Evolutionary conservation across 2,113 vertebrate species (phyloP).

Genomic region (Psettodes erumei): DNA sequence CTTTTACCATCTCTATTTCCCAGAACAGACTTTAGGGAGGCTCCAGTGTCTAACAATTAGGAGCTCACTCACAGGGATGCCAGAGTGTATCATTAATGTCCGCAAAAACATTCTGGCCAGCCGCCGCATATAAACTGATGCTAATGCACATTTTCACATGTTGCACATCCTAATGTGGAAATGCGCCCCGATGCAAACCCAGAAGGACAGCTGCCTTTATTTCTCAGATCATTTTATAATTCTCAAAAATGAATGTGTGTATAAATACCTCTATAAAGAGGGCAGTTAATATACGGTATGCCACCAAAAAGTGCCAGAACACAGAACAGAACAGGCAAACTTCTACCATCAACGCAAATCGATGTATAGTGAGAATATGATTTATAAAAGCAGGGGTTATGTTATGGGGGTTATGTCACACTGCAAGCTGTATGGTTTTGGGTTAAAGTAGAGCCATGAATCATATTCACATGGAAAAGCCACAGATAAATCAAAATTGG

Average conservation of each 20-base stretch:
- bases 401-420: slow-evolving; percentile 51
- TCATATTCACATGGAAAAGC: slow-evolving; percentile 70
- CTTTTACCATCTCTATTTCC: slow-evolving; percentile 70
- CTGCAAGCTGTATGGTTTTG: slow-evolving; percentile 54
- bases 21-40: slow-evolving; percentile 61
- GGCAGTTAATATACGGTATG: neutral
- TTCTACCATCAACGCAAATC: slow-evolving; percentile 59
- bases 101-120: slow-evolving; percentile 45
- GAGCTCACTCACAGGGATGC: slow-evolving; percentile 43
- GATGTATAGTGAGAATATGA: slow-evolving; percentile 65
- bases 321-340: slow-evolving; percentile 34
- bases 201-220: neutral
- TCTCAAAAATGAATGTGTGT: neutral
- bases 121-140: neutral
- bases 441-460: slow-evolving; percentile 68
- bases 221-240: neutral
- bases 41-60: slow-evolving; percentile 68
- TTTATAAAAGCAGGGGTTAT: slow-evolving; percentile 67
- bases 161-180: neutral
- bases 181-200: neutral
- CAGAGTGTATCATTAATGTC: slow-evolving; percentile 60
- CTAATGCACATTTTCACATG: slow-evolving; percentile 37
- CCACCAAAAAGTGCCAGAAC: neutral
- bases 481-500: slow-evolving; percentile 70
- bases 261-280: neutral